A percentile compares a stretch with the other conserved stretches of the same genome.
phyloP scores from a whole-genome alignment of 2,113 vertebrate species.

The Rhadina sibilatrix region DNA sequence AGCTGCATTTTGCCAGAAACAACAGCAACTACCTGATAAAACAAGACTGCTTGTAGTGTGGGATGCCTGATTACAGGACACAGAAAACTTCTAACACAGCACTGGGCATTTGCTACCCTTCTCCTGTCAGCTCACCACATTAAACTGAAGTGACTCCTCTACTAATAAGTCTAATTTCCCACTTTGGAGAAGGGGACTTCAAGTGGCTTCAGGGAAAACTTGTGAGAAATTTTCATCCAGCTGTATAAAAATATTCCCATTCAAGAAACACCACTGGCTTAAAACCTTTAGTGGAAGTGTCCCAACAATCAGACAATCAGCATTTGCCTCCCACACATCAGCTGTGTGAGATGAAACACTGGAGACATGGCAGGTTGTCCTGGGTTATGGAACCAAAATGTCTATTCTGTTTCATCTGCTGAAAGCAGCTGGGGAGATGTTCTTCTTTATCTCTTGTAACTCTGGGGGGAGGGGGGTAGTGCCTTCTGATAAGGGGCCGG shows the following conservation, averaged over 20 bases:
- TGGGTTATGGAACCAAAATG: too few relatives aligned
- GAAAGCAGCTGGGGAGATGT: too few relatives aligned
- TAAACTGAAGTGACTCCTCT: background rate
- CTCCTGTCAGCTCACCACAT: background rate
- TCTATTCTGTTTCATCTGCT: too few relatives aligned
- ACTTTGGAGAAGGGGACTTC: background rate
- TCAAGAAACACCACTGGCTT: background rate
- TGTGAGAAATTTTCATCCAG: background rate
- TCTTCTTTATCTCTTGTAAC: too few relatives aligned
- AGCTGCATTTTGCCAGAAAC: background rate
- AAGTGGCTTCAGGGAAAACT: background rate
- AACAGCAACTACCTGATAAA: conserved; percentile 26
- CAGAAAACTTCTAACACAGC: background rate
- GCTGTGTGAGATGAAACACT: background rate
- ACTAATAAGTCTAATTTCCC: background rate
- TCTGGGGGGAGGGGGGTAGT: too few relatives aligned
- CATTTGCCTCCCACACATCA: background rate
- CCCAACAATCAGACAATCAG: background rate
- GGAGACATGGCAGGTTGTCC: background rate
- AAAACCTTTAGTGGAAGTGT: background rate
- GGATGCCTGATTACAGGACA: background rate
- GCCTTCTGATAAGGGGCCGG: too few relatives aligned
- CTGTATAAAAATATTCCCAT: background rate
- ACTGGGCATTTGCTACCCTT: background rate
- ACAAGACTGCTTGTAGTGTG: background rate